Evolutionary conservation across 2,113 vertebrate species (phyloP).

Genomic region (Crotophaga sulcirostris): DNA sequence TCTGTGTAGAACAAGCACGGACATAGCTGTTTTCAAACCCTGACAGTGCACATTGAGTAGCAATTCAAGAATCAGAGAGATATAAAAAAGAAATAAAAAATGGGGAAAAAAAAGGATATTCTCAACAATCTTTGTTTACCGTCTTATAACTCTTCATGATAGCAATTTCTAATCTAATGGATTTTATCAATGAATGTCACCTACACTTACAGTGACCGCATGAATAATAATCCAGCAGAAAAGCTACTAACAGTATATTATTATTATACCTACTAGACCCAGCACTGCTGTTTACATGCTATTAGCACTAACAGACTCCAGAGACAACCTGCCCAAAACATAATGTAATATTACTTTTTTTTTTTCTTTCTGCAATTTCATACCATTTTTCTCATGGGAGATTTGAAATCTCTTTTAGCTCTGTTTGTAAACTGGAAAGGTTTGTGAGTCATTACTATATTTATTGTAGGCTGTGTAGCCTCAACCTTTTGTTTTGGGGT

Average conservation of each 20-base stretch:
- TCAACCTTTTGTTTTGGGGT: not conserved
- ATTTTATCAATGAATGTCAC: not conserved
- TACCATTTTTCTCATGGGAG: not conserved
- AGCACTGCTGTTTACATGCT: not conserved
- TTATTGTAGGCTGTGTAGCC: not conserved
- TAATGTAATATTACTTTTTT: not conserved
- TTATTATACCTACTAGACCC: not conserved
- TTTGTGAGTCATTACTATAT: not conserved
- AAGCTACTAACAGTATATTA: not conserved
- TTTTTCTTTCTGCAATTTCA: not conserved
- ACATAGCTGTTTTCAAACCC: not conserved
- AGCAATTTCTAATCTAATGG: not conserved
- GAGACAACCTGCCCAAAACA: not conserved
- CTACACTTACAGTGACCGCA: not conserved
- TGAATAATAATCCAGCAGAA: not conserved
- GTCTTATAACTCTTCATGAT: not conserved
- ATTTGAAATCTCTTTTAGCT: not conserved
- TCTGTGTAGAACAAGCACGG: not conserved
- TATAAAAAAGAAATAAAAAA: not conserved
- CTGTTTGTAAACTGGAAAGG: not conserved
- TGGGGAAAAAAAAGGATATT: not conserved
- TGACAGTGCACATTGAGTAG: not conserved
- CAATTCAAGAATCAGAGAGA: not conserved
- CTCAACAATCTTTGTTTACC: not conserved
- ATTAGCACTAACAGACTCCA: not conserved